Percentiles rank a stretch among this genome's conserved stretches.
These are phyloP conservation scores for Hydrocynus forskahlii DNA, from an alignment of 2,797 vertebrate species.

Conservation along the genomic window DNA sequence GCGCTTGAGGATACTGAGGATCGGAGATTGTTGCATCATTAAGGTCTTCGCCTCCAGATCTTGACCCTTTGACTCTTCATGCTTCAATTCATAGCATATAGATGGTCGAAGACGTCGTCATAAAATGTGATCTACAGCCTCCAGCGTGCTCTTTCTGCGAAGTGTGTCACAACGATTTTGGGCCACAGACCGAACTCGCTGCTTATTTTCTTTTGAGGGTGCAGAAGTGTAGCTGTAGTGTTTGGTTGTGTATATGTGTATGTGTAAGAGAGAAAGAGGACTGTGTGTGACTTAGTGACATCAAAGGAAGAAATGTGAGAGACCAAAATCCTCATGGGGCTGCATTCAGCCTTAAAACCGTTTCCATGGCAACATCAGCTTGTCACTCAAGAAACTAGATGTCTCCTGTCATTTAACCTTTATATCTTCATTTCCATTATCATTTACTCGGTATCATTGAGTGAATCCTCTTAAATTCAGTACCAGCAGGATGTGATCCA, in stretches of 20 bases:
- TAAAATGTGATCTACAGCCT: background rate
- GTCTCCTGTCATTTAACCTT: slow-evolving; percentile 64
- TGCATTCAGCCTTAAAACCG: slow-evolving; percentile 44
- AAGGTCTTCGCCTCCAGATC: slow-evolving; percentile 29
- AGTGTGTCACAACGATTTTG: background rate
- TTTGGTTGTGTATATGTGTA: slow-evolving; percentile 37
- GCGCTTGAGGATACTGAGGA: slow-evolving; percentile 21
- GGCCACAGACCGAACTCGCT: background rate
- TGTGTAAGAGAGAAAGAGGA: slow-evolving; percentile 41
- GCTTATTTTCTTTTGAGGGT: background rate
- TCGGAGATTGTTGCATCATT: slow-evolving; percentile 38
- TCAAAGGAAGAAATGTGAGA: slow-evolving; percentile 58
- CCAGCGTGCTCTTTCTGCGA: background rate
- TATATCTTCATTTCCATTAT: slow-evolving; percentile 39
- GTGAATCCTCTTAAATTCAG: background rate
- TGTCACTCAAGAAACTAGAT: slow-evolving; percentile 46
- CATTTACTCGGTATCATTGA: background rate
- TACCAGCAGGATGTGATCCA: background rate
- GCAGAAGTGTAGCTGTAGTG: slow-evolving; percentile 32
- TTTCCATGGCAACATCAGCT: slow-evolving; percentile 43
- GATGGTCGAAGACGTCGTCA: background rate
- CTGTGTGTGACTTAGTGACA: slow-evolving; percentile 59
- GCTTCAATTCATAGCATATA: slow-evolving; percentile 51
- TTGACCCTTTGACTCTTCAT: slow-evolving; percentile 25
- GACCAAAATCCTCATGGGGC: slow-evolving; percentile 54